A percentile compares a stretch with the other conserved stretches of the same genome.
Conservation (phyloP, 2,797 vertebrate species). For the Anableps anableps region DNA sequence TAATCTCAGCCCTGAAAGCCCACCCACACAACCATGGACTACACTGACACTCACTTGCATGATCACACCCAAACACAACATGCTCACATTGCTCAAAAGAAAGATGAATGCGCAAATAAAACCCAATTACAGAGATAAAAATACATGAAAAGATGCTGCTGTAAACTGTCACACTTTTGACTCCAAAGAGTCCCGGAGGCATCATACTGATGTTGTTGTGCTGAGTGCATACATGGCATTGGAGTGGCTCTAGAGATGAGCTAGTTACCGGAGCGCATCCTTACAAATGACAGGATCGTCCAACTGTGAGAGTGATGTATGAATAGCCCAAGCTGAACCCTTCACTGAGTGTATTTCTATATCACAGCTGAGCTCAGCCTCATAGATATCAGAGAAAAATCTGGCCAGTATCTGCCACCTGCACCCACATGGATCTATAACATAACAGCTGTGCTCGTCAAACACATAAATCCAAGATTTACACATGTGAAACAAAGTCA, state of each 20-base stretch:
- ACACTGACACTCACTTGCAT: slow-evolving; percentile 1
- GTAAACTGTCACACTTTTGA: slow-evolving; percentile 21
- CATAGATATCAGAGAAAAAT: slow-evolving; percentile 13
- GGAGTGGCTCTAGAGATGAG: slow-evolving; percentile 49
- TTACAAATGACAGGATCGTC: slow-evolving; percentile 53
- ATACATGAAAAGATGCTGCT: slow-evolving; percentile 10
- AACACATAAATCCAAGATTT: slow-evolving; percentile 7
- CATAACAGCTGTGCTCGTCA: slow-evolving; percentile 37
- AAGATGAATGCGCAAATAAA: slow-evolving; percentile 16
- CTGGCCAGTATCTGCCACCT: slow-evolving; percentile 40
- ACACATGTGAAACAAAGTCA: slow-evolving; percentile 11
- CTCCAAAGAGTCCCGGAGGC: slow-evolving; percentile 5
- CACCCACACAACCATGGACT: slow-evolving; percentile 43
- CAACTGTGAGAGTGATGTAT: slow-evolving; percentile 51
- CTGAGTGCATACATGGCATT: slow-evolving; percentile 24
- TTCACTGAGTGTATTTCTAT: slow-evolving; percentile 30
- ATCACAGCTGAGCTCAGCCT: slow-evolving; percentile 48
- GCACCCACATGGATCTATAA: slow-evolving; percentile 24
- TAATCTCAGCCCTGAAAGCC: slow-evolving; percentile 43
- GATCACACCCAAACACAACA: neutral
- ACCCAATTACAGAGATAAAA: neutral
- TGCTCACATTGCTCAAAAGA: neutral
- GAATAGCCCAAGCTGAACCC: slow-evolving; percentile 47
- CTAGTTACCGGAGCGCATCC: slow-evolving; percentile 46
- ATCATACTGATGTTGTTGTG: slow-evolving; percentile 8